A percentile compares a stretch with the other conserved stretches of the same genome.
These are phyloP conservation scores for Lepilemur ruficaudatus DNA, from an alignment of 2,797 vertebrate species.

Conservation along the genomic window DNA sequence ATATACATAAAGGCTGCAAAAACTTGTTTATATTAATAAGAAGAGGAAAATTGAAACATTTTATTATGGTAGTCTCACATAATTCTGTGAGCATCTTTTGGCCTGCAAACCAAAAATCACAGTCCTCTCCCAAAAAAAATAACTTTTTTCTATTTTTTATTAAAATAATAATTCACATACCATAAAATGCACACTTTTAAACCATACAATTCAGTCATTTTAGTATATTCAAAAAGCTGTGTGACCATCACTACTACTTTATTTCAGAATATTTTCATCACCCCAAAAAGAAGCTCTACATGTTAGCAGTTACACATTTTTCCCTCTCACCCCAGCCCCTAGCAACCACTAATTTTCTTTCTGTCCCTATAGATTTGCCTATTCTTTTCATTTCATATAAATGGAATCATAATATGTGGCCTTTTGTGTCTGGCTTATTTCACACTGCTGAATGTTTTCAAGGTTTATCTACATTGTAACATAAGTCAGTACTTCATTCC, in stretches of 20 bases:
- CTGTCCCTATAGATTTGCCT: conserved; percentile 1
- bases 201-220: conserved; percentile 27
- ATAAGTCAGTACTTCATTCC: neutral
- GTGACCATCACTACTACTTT: neutral
- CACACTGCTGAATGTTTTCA: neutral
- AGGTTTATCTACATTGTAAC: neutral
- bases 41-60: neutral
- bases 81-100: conserved; percentile 16
- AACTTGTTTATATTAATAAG: neutral
- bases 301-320: neutral
- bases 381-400: conserved; percentile 17
- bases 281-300: neutral
- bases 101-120: neutral
- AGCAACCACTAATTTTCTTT: conserved; percentile 16
- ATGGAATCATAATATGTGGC: neutral
- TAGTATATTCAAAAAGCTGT: conserved; percentile 22
- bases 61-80: neutral
- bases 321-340: neutral
- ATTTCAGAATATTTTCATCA: conserved; percentile 33
- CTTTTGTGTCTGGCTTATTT: neutral
- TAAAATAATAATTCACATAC: neutral
- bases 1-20: neutral
- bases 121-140: neutral
- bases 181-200: conserved; percentile 3
- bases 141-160: conserved; percentile 2